Conservation (phyloP, 2,113 vertebrate genomes). For the Plecturocebus donacophilus region DNA sequence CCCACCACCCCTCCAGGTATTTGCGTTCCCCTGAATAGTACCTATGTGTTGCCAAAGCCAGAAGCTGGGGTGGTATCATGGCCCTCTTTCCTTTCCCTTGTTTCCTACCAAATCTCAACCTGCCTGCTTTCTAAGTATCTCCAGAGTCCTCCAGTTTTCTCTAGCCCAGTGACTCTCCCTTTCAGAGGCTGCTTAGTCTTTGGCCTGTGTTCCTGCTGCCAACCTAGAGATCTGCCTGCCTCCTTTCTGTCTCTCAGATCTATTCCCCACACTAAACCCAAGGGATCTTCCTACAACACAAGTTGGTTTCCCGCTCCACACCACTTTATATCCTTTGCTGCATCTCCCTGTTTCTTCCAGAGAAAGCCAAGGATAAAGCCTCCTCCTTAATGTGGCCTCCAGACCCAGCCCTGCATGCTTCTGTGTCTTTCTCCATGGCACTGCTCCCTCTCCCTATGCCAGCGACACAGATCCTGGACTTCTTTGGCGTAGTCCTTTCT, state of each 20-base stretch:
- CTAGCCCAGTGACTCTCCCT: not conserved
- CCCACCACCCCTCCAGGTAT: not conserved
- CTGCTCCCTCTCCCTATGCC: not conserved
- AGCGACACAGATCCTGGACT: rapidly evolving
- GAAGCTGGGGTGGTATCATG: not conserved
- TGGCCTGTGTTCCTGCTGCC: not conserved
- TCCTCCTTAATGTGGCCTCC: not conserved
- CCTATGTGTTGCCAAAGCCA: not conserved
- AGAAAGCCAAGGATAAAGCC: not conserved
- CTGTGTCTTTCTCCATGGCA: not conserved
- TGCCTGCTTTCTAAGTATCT: not conserved
- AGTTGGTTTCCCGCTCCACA: not conserved
- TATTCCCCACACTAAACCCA: not conserved
- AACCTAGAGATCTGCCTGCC: not conserved
- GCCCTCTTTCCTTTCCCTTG: not conserved
- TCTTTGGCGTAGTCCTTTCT: not conserved
- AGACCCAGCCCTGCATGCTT: not conserved
- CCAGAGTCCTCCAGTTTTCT: not conserved
- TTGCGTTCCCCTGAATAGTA: not conserved
- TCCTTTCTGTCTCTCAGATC: not conserved
- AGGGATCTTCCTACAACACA: not conserved
- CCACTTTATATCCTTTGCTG: not conserved
- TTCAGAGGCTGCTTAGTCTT: not conserved
- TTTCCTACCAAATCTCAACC: not conserved
- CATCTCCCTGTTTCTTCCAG: not conserved